Evolutionary conservation across 2,888 invertebrate genomes (phyloP).

Genomic region (Ophion obscuratus): DNA sequence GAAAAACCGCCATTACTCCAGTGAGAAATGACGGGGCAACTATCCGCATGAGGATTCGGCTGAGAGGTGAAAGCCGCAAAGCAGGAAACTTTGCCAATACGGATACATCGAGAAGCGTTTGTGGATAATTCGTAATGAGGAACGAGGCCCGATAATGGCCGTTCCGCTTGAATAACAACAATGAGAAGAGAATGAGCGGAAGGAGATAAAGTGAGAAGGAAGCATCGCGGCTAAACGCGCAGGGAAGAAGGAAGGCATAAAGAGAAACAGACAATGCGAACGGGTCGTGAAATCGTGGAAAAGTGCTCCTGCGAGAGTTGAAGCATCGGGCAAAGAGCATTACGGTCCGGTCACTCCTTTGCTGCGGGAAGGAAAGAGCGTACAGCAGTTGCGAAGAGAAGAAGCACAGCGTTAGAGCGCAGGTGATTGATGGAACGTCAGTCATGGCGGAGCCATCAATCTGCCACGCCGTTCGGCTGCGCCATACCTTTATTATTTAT

Average conservation of each 20-base stretch:
- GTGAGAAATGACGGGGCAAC: not conserved
- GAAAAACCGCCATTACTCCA: not conserved
- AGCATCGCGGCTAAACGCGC: not conserved
- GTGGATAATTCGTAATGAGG: conserved; percentile 39
- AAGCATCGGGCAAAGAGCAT: conserved; percentile 53
- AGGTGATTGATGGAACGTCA: conserved; percentile 84
- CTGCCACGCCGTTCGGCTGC: conserved; percentile 72
- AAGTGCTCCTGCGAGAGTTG: conserved; percentile 50
- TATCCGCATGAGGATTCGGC: not conserved
- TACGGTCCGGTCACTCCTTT: conserved; percentile 66
- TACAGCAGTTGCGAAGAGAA: conserved; percentile 61
- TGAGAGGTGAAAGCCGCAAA: conserved; percentile 23
- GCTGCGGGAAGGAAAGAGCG: conserved; percentile 43
- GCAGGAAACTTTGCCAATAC: conserved; percentile 8
- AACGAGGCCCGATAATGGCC: conserved; percentile 53
- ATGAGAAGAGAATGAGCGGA: conserved; percentile 17
- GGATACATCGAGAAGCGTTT: conserved; percentile 21
- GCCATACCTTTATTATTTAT: conserved; percentile 81
- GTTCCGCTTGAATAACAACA: conserved; percentile 29
- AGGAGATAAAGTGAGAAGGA: conserved; percentile 1
- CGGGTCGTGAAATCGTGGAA: conserved; percentile 50
- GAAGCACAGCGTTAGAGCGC: conserved; percentile 70
- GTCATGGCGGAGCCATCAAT: conserved; percentile 83
- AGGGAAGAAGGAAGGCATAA: conserved; percentile 10
- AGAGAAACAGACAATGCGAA: conserved; percentile 44